Conservation (phyloP, 2,888 invertebrate genomes). For the Himalopsyche japonica region DNA sequence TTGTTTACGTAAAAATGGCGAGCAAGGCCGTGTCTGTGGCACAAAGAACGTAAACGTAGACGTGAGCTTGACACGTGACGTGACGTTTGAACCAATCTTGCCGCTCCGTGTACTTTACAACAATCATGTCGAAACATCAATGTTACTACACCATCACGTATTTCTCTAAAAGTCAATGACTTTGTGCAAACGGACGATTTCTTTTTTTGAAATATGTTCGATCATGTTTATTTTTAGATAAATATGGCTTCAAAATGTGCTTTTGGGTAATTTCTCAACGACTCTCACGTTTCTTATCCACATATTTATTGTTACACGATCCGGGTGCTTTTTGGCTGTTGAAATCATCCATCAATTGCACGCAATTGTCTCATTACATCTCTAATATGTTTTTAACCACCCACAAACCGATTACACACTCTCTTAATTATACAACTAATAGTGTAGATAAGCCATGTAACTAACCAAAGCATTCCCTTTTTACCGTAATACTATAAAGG, state of each 20-base stretch:
- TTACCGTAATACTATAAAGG: too few species aligned
- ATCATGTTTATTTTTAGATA: neutral
- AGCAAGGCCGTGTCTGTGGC: neutral
- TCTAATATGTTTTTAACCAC: neutral
- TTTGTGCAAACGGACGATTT: constrained; percentile 27
- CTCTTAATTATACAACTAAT: too few species aligned
- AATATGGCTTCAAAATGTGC: constrained; percentile 13
- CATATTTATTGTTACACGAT: neutral
- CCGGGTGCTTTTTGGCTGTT: neutral
- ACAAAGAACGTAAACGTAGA: neutral
- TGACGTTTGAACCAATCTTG: neutral
- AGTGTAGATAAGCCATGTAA: too few species aligned
- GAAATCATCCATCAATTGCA: neutral
- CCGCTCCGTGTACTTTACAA: neutral
- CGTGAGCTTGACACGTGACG: neutral
- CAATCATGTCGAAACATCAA: neutral
- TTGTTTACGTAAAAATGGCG: neutral
- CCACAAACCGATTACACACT: neutral
- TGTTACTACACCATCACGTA: constrained; percentile 16
- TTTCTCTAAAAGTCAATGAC: constrained; percentile 25
- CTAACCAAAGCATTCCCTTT: too few species aligned
- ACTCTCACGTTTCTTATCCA: neutral
- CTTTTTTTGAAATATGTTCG: constrained; percentile 25
- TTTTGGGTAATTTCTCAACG: constrained; percentile 3
- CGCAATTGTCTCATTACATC: neutral